Evolutionary conservation across 2,888 invertebrate genomes (phyloP).

Genomic region (Ligdia adustata): DNA sequence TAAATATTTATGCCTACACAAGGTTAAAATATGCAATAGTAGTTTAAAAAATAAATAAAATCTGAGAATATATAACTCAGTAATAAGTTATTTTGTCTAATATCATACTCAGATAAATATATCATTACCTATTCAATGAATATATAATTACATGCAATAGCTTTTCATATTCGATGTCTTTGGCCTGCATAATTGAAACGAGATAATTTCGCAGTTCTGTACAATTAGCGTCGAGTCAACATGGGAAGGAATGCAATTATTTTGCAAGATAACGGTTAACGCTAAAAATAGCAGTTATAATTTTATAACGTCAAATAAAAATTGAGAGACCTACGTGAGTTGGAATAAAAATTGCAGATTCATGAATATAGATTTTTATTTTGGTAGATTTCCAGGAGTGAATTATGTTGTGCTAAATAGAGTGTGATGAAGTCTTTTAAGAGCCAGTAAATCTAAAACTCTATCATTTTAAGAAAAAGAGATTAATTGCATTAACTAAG

Average conservation of each 20-base stretch:
- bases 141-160: neutral
- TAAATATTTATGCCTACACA: too few species aligned
- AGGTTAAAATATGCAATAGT: too few species aligned
- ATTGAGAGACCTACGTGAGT: constrained; percentile 40
- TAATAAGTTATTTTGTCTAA: constrained; percentile 4
- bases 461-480: too few species aligned
- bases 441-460: too few species aligned
- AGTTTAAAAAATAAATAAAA: too few species aligned
- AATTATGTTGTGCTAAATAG: too few species aligned
- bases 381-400: constrained; percentile 23
- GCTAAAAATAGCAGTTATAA: constrained; percentile 20
- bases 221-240: constrained; percentile 16
- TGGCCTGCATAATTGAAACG: constrained; percentile 4
- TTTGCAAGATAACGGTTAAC: constrained; percentile 22
- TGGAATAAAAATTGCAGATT: constrained; percentile 43
- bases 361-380: constrained; percentile 44
- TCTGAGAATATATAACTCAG: neutral
- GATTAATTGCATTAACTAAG: too few species aligned
- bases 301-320: constrained; percentile 38
- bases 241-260: constrained; percentile 29
- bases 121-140: neutral
- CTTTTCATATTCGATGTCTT: neutral
- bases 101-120: neutral
- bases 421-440: too few species aligned
- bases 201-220: constrained; percentile 6